Percentiles rank a stretch among this genome's conserved stretches.
Conservation (phyloP, 2,888 invertebrate species). For the Hyles lineata region DNA sequence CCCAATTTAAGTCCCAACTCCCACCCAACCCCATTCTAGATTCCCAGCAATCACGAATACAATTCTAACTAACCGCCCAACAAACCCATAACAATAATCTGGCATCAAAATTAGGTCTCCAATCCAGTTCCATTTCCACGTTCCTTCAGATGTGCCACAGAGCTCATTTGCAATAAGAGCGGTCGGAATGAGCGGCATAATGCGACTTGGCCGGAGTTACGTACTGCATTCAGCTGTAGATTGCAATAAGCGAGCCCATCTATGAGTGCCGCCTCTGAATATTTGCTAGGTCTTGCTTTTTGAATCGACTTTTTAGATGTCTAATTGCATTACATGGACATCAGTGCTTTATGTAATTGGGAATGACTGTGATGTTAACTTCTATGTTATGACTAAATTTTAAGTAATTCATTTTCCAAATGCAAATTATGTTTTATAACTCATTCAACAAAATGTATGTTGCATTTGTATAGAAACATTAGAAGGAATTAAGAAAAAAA, state of each 20-base stretch:
- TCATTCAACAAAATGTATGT: no score
- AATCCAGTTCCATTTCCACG: conserved; percentile 45
- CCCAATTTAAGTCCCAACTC: no score
- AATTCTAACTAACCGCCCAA: conserved; percentile 8
- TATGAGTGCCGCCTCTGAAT: conserved; percentile 45
- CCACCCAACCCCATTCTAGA: background rate
- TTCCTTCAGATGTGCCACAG: conserved; percentile 47
- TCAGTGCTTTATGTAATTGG: no score
- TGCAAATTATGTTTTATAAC: no score
- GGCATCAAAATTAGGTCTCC: conserved; percentile 52
- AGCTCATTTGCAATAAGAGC: conserved; percentile 72
- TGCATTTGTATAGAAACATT: no score
- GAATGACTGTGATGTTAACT: no score
- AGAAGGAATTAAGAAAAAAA: no score
- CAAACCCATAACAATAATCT: conserved; percentile 48
- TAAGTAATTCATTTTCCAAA: no score
- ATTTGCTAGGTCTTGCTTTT: conserved; percentile 47
- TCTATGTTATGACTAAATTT: no score
- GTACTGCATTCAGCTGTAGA: conserved; percentile 53
- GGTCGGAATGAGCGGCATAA: conserved; percentile 62
- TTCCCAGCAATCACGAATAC: background rate
- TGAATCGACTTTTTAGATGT: conserved; percentile 37
- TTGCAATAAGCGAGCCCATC: conserved; percentile 53
- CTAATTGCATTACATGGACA: background rate
- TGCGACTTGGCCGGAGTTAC: conserved; percentile 61